Base-by-base conservation (phyloP, 2,888 invertebrate genomes). In the Orchestes rusci region DNA sequence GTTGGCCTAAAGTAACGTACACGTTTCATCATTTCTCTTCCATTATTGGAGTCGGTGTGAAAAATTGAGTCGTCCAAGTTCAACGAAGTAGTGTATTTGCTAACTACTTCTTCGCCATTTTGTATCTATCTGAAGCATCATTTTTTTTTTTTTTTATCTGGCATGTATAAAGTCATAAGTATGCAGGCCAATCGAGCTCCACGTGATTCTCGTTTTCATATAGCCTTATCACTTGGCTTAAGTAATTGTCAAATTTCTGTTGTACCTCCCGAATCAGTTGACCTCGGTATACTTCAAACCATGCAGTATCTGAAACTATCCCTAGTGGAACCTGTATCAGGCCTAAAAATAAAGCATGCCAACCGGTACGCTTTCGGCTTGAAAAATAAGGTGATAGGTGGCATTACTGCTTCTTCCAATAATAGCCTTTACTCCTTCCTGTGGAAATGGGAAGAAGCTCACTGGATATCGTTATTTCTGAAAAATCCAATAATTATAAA, bases 301-400 rank as follows among this genome's bases (percentile, higher is more conserved):
- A 31, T 3, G 46, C 50, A 3, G 38, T 43, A 16, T 47, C 43
- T 3, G 45, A 47, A n/a, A 50, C 30, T 36, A 29, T 20, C 1
- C 3, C 20, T 3, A 47, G 33, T 16, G 50, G 43, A 20, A 28
- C 12, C 1, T 18, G 1, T 4, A 17, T 43, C 39, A 8, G 48
- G 48, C 17, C 47, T 72, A 65, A 91, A 89, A 28, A 95, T 85
- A 59, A 97, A 97, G 0, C 96, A 96, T 0, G 97, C 97, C 0
- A 95, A 94, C 0, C n/a, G n/a, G n/a, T n/a, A n/a, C n/a, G n/a
- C n/a, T n/a, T n/a, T n/a, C n/a, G n/a, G n/a, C n/a, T n/a, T n/a
- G n/a, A n/a, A n/a, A n/a, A n/a, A n/a, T n/a, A n/a, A n/a, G n/a
- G n/a, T n/a, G n/a, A n/a, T n/a, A n/a, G n/a, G n/a, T n/a, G n/a